Evolutionary conservation across 2,113 vertebrate species (phyloP), one percentile per base, ranked within the genome.

Genomic region (Raja brachyura): DNA sequence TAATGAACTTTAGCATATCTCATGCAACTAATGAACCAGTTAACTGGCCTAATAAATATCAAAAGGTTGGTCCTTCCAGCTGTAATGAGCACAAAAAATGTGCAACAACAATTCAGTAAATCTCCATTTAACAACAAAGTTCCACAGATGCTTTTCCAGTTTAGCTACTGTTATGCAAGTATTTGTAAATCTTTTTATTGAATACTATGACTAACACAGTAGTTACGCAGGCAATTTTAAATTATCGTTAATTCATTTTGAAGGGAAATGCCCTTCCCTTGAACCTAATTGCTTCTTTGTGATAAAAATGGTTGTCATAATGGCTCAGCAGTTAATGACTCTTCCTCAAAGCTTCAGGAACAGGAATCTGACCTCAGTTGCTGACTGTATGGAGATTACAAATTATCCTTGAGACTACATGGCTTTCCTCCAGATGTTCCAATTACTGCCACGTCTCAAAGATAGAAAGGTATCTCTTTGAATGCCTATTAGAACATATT

Each of bases 21-120:
- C 59, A 16, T 88, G 59, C 83, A 88, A 13, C 59, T 88, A 88
- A 88, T 88, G 83, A 88, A 56, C 59, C 83, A 88, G n/a, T 63
- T 88, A 88, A 63, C 28, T 88, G 83, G 5, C n/a, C 59, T 31
- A 88, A 88, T 88, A 88, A 63, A 88, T 88, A 88, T 88, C 59
- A 31, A 31, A 63, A 88, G 25, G 25, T 31, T 88, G 28, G 28
- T 88, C 63, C n/a, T 63, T 88, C 59, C 83, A 88, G 54, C 79
- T 56, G 48, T 10, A 28, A n/a, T 6, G n/a, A 31, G n/a, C 59
- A 66, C 28, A 88, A 63, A 88, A 66, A n/a, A 61, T 13, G 59
- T 63, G 6, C 28, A 88, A 66, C 59, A 88, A 66, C 28, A 61
- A 61, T 88, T 31, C 31, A 66, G 83, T 63, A 88, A 63, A 88